A percentile compares a stretch with the other conserved stretches of the same genome.
Conservation (phyloP, 2,113 vertebrate genomes). For the Acrocephalus kingi region DNA sequence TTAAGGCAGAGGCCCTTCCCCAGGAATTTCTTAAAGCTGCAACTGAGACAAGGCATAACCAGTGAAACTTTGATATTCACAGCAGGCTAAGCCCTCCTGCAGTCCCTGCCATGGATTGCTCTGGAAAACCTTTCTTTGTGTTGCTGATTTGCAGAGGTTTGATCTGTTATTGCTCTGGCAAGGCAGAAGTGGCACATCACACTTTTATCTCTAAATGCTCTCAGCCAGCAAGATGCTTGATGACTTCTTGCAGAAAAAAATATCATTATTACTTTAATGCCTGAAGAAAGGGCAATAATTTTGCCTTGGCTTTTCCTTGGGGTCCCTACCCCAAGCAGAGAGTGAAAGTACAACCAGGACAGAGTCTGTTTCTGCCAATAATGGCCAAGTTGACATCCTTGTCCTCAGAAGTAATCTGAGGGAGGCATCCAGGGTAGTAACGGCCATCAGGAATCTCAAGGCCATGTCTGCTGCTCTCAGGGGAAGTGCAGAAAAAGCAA, state of each 20-base stretch:
- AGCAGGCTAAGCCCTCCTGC: constrained; percentile 44
- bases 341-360: background rate
- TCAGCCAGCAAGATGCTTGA: background rate
- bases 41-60: background rate
- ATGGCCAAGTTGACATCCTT: background rate
- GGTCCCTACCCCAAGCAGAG: background rate
- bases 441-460: background rate
- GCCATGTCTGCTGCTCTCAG: background rate
- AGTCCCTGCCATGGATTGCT: background rate
- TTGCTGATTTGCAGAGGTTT: background rate
- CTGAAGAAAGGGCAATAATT: background rate
- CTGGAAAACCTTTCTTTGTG: background rate
- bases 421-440: background rate
- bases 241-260: background rate
- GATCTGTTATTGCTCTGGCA: background rate
- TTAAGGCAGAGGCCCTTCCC: constrained; percentile 35
- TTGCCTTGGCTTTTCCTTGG: background rate
- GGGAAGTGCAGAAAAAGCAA: background rate
- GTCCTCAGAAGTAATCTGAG: background rate
- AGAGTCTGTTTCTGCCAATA: background rate
- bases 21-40: constrained; percentile 38
- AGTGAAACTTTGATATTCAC: constrained; percentile 41
- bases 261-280: background rate
- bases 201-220: background rate
- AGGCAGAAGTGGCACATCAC: background rate